Evolutionary conservation across 1,140 invertebrate species (phyloP), one percentile per base, ranked within the genome.

Genomic region (Polypedilum pembai): DNA sequence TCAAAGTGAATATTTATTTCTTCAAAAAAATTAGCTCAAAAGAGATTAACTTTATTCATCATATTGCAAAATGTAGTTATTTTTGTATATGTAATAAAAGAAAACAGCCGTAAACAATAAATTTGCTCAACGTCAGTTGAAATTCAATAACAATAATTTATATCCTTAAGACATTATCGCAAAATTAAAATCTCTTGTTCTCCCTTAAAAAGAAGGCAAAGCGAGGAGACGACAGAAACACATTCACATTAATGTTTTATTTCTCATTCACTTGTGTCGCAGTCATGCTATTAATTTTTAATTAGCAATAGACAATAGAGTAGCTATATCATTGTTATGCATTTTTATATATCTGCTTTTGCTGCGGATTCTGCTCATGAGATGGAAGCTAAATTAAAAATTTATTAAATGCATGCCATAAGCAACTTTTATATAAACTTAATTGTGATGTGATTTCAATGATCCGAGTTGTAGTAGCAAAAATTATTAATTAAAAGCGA

Each of bases 71-170:
- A 33, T 33, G 5, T 5, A 3, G 24, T 33, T 33, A 1, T 33
- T 33, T 33, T 33, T 33, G n/a, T n/a, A n/a, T 33, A 33, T 33
- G 24, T 33, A 33, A 33, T 1, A 33, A 33, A 33, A 33, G 24
- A 33, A 33, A 33, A 5, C 24, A 33, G 24, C 24, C 24, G 24
- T 33, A 33, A 33, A 56, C 45, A n/a, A 56, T 56, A 56, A 56
- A 56, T 56, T 56, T 15, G 45, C 12, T 56, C 45, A n/a, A n/a
- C n/a, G 45, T 56, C 45, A n/a, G 45, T 56, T 56, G 45, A 56
- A 56, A 56, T 56, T 56, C 45, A 56, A 56, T 56, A 56, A 56
- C 45, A 56, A 56, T 56, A 56, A 56, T 56, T 56, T 56, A 56
- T 56, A 56, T 56, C 45, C 45, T 56, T 56, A 56, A 56, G 45